These are phyloP conservation scores for Diplazon laetatorius DNA, from an alignment of 2,888 invertebrate genomes.

Conservation along the genomic window DNA sequence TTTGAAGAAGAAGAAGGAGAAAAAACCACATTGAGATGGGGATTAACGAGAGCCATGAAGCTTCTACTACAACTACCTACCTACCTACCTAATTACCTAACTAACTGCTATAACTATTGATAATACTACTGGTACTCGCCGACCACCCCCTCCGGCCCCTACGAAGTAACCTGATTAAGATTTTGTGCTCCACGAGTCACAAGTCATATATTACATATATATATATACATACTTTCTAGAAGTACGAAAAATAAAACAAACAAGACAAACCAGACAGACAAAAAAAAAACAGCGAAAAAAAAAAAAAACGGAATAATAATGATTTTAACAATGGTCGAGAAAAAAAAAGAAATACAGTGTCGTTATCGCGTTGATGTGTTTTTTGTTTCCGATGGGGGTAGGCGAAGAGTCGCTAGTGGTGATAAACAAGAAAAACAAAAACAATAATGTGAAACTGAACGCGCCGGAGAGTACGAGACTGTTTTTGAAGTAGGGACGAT, in stretches of 20 bases:
- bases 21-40: no score
- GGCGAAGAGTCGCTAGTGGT: no score
- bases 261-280: no score
- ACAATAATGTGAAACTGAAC: conserved; percentile 3
- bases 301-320: no score
- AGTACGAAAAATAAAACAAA: conserved; percentile 63
- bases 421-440: conserved; percentile 41
- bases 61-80: conserved; percentile 5
- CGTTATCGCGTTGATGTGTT: conserved; percentile 71
- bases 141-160: conserved; percentile 46
- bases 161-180: conserved; percentile 56
- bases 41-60: conserved; percentile 54
- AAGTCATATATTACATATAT: conserved; percentile 74
- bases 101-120: conserved; percentile 46
- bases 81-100: conserved; percentile 23
- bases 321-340: no score
- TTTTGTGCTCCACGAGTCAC: conserved; percentile 68
- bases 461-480: conserved; percentile 43
- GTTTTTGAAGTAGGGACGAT: conserved; percentile 54
- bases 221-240: conserved; percentile 73
- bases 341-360: conserved; percentile 66
- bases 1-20: no score
- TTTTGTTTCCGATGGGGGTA: conserved; percentile 56
- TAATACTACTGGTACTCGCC: conserved; percentile 53
- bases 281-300: no score